Base-by-base conservation (phyloP, 2,797 vertebrate species). In the Sebastolobus alascanus region DNA sequence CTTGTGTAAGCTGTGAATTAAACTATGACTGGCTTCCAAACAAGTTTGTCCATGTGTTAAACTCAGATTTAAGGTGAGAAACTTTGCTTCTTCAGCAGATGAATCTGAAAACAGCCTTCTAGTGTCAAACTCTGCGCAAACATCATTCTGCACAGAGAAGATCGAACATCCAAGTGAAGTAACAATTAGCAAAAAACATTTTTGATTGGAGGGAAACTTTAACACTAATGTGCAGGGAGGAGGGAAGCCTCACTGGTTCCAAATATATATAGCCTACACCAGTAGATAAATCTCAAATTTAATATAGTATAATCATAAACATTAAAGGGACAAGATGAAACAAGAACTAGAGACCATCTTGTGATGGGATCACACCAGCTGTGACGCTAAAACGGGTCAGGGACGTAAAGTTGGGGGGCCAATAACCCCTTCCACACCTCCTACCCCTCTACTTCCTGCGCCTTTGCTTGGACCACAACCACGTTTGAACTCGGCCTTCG, bases 141-240 rank as follows among this genome's bases (percentile, higher is more conserved):
- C 35, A 29, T n/a, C 5, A 63, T 1, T 55, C 22, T 29, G 33
- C 60, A 64, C 31, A 46, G 0, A 46, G 43, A 46, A 46, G 7
- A 12, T 27, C 25, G n/a, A 55, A 16, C 25, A 55, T 66, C 12
- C 33, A 25, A 38, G 33, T 14, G 12, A 75, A 4, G 40, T 6
- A 46, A 68, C 55, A 61, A 69, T 12, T n/a, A 76, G 38, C 38
- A 8, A 25, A 16, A 35, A 10, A 37, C 38, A 43, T 22, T 56
- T 75, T 1, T 60, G 29, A 46, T 40, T 20, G 10, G 56, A 52
- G 74, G 65, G 64, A 18, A 37, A 59, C 73, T 55, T 67, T 11
- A n/a, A 66, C 61, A 43, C 16, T 38, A 33, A 60, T 61, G 65
- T 52, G 29, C 50, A 40, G 22, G 29, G 46, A 38, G 50, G 35